Evolutionary conservation across 2,888 invertebrate genomes (phyloP), one percentile per base, ranked within the genome.

Genomic region (Heteropelma amictum): DNA sequence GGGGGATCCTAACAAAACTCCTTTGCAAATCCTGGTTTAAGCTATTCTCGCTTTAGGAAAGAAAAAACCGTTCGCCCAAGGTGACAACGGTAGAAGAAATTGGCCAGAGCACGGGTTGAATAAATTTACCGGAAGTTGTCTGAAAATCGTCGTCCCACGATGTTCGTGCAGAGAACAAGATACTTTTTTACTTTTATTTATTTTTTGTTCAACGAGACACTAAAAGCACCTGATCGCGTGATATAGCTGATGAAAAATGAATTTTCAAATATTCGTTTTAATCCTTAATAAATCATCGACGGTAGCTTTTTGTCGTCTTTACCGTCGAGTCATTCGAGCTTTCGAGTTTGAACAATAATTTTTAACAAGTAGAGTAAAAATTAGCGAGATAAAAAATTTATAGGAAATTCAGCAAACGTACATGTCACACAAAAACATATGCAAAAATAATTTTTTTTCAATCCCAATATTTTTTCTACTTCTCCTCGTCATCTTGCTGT

Each of bases 1-100:
- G 10, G 60, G 61, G 60, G 54, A 74, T 60, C 47, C 53, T 28
- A 53, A 40, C 26, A 38, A 54, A 70, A 64, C 65, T 40, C 33
- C 26, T 45, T 4, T 10, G 17, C 17, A 10, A 47, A 17, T 28
- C 26, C 49, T 5, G 23, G 26, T n/a, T 5, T 38, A 17, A 21
- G 40, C 54, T 10, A n/a, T 19, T 40, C 12, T 42, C 3, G 12
- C 14, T 14, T 12, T 7, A 6, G 8, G 6, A 28, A 5, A 12
- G 19, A 26, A 12, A 21, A 38, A 56, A 10, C 28, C 51, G 10
- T 61, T n/a, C n/a, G n/a, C n/a, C n/a, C n/a, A n/a, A n/a, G n/a
- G n/a, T n/a, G n/a, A n/a, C n/a, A 47, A 53, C 8, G 47, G 23
- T 26, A 30, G 3, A 14, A 70, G 47, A 38, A 56, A 56, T 21